phyloP scores from a whole-genome alignment of 2,888 invertebrate species.

The Microdon myrmicae region DNA sequence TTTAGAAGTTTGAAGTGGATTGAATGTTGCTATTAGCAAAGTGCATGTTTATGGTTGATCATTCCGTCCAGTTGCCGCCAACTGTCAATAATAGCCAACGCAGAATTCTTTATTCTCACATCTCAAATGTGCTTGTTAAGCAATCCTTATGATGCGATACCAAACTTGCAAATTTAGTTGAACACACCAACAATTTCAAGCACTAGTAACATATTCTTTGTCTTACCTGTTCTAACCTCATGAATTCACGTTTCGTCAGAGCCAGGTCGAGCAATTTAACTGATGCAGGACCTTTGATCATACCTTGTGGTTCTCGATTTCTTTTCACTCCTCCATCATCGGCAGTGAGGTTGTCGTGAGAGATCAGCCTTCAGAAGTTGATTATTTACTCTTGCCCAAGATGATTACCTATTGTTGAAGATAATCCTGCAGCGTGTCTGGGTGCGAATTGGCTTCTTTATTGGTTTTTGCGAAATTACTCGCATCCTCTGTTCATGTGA shows the following conservation, averaged over 20 bases:
- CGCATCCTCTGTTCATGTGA: conserved; percentile 1
- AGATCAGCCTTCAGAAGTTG: conserved; percentile 38
- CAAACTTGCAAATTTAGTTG: conserved; percentile 15
- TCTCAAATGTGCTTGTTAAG: conserved; percentile 23
- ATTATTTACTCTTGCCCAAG: conserved; percentile 46
- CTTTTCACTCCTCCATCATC: conserved; percentile 7
- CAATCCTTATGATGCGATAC: neutral
- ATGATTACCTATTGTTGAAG: conserved; percentile 32
- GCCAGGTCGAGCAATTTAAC: conserved; percentile 49
- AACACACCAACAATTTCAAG: neutral
- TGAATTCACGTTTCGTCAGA: conserved; percentile 33
- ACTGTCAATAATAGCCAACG: too few relatives aligned
- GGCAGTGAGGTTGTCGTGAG: too few relatives aligned
- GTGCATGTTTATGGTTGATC: too few relatives aligned
- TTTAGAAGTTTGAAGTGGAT: too few relatives aligned
- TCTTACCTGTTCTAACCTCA: conserved; percentile 7
- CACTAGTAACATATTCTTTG: conserved; percentile 5
- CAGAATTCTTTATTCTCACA: too few relatives aligned
- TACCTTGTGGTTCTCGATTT: conserved; percentile 1
- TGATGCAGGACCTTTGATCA: conserved; percentile 39
- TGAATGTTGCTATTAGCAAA: too few relatives aligned
- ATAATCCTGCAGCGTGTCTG: conserved; percentile 8
- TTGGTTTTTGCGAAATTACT: conserved; percentile 40
- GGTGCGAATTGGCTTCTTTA: conserved; percentile 46
- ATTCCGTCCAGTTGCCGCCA: too few relatives aligned